Percentiles rank a stretch among this genome's conserved stretches.
phyloP scores from a whole-genome alignment of 2,888 invertebrate species.

The Julus scanicus region DNA sequence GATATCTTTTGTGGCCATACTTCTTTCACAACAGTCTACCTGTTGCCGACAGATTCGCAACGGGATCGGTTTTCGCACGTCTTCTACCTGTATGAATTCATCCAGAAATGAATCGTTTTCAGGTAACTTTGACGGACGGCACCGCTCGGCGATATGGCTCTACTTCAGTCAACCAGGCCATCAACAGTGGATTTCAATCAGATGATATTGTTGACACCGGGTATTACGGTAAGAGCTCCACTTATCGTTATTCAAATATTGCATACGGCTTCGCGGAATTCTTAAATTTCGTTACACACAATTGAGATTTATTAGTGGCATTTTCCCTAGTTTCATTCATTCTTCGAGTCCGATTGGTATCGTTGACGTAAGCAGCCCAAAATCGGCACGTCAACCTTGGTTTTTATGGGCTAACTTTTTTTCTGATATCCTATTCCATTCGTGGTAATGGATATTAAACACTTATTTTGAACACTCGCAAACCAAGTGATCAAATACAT shows the following conservation, averaged over 20 bases:
- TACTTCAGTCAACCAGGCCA: slow-evolving; percentile 48
- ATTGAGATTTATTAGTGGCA: background rate
- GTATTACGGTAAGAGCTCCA: slow-evolving; percentile 48
- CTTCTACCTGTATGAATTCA: slow-evolving; percentile 25
- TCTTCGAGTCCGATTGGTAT: background rate
- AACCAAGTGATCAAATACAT: background rate
- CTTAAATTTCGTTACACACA: background rate
- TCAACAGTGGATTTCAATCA: slow-evolving; percentile 32
- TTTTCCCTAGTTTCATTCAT: background rate
- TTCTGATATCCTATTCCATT: background rate
- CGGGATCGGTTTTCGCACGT: background rate
- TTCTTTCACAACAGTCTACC: background rate
- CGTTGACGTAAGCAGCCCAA: slow-evolving; percentile 28
- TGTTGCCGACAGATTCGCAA: background rate
- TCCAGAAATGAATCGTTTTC: slow-evolving; percentile 53
- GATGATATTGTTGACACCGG: slow-evolving; percentile 53
- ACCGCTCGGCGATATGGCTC: slow-evolving; percentile 41
- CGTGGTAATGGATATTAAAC: background rate
- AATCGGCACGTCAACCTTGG: background rate
- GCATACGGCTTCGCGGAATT: background rate
- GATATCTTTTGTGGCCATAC: background rate
- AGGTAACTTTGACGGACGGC: slow-evolving; percentile 46
- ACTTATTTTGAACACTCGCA: background rate
- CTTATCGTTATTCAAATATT: background rate
- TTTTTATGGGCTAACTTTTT: slow-evolving; percentile 37